Evolutionary conservation across 2,888 invertebrate species (phyloP).

Genomic region (Hartigia nigra): DNA sequence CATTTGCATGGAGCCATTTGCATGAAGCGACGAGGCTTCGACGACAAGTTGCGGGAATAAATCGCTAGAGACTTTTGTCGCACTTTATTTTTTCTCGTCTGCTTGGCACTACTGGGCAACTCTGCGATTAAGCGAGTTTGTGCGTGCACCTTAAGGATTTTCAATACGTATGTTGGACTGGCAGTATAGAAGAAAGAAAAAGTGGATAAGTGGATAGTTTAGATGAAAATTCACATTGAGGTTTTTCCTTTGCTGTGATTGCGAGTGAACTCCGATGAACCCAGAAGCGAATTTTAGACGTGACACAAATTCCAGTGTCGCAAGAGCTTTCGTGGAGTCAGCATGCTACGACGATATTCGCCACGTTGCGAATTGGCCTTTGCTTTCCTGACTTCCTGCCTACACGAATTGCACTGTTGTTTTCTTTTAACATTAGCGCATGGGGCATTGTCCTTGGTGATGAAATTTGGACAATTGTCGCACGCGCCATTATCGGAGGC

Average conservation of each 20-base stretch:
- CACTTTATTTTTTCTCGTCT: too few species aligned
- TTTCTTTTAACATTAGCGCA: not conserved
- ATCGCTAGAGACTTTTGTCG: slow-evolving; percentile 18
- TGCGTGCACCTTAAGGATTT: slow-evolving; percentile 20
- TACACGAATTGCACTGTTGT: not conserved
- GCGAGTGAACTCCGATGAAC: slow-evolving; percentile 35
- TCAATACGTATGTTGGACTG: not conserved
- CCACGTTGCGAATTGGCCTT: slow-evolving; percentile 7
- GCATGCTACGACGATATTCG: slow-evolving; percentile 1
- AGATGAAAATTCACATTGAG: slow-evolving; percentile 48
- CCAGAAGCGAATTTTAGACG: slow-evolving; percentile 24
- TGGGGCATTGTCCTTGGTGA: not conserved
- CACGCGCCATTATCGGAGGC: not conserved
- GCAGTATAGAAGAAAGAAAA: not conserved
- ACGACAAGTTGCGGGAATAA: not conserved
- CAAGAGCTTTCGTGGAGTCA: not conserved
- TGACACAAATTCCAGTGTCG: slow-evolving; percentile 21
- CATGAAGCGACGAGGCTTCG: not conserved
- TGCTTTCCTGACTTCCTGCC: not conserved
- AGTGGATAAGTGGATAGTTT: not conserved
- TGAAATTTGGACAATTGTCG: not conserved
- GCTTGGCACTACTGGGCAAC: not conserved
- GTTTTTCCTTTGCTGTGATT: slow-evolving; percentile 64
- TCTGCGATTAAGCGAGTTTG: not conserved
- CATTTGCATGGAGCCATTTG: slow-evolving; percentile 7